phyloP scores from a whole-genome alignment of 2,888 invertebrate species.

The Theodoxus fluviatilis region DNA sequence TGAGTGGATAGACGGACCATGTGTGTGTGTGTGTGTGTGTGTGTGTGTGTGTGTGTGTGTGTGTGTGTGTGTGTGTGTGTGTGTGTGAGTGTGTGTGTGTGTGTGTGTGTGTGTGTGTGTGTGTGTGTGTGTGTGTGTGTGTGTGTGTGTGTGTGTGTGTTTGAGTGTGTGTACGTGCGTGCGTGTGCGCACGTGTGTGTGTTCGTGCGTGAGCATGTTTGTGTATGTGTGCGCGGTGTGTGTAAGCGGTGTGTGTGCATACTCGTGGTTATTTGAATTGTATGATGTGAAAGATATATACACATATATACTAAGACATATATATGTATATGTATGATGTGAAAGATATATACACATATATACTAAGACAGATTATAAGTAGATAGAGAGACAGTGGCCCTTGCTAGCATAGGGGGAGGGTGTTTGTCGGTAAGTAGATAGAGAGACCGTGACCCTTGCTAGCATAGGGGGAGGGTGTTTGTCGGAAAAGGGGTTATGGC shows the following conservation, averaged over 20 bases:
- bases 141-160: background rate
- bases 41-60: slow-evolving; percentile 5
- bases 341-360: background rate
- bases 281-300: background rate
- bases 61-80: background rate
- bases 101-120: slow-evolving; percentile 15
- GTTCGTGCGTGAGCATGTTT: background rate
- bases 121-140: background rate
- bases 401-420: no score
- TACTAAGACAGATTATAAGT: no score
- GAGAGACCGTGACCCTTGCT: no score
- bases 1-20: slow-evolving; percentile 70
- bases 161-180: background rate
- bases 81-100: slow-evolving; percentile 12
- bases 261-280: background rate
- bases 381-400: no score
- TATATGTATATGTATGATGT: no score
- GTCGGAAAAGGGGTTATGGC: no score
- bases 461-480: no score
- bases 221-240: slow-evolving; percentile 5
- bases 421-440: no score
- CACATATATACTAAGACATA: no score
- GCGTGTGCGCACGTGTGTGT: background rate
- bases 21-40: background rate
- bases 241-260: background rate